phyloP scores from a whole-genome alignment of 2,113 vertebrate species.

The Hassar affinis region DNA sequence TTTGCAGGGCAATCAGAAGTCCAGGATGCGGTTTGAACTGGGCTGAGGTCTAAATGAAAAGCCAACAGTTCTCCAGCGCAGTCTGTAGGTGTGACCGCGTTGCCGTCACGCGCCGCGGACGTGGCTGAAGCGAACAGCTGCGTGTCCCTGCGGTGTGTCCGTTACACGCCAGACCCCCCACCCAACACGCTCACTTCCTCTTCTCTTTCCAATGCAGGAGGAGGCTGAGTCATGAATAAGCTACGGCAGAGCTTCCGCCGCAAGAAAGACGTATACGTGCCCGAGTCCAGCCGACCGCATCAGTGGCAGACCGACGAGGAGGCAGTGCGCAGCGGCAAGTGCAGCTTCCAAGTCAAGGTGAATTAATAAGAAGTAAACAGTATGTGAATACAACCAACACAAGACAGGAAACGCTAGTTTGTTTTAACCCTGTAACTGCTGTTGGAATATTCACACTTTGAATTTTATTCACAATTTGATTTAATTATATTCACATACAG shows the following conservation, averaged over 20 bases:
- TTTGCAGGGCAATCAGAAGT: background rate
- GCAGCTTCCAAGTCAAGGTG: slow-evolving; percentile 98
- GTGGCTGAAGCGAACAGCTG: background rate
- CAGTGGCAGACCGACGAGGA: slow-evolving; percentile 99
- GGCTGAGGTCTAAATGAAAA: background rate
- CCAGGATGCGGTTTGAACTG: background rate
- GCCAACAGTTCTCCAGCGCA: background rate
- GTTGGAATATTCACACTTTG: background rate
- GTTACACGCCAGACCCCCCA: background rate
- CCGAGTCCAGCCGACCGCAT: slow-evolving; percentile 96
- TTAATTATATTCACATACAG: too few relatives aligned
- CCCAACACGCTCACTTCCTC: slow-evolving; percentile 29
- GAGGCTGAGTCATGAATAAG: slow-evolving; percentile 93
- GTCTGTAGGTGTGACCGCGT: slow-evolving; percentile 2
- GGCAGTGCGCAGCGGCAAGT: slow-evolving; percentile 93
- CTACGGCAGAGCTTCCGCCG: slow-evolving; percentile 97
- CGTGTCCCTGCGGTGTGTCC: background rate
- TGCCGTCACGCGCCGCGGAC: background rate
- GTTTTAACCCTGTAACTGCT: background rate
- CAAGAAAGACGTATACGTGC: slow-evolving; percentile 98
- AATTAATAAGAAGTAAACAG: slow-evolving; percentile 41
- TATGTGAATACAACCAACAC: background rate
- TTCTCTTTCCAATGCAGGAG: slow-evolving; percentile 64
- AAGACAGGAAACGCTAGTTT: background rate
- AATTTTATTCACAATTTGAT: background rate